Conservation (phyloP, 35 echinoderm and acorn worm species). For the Strongylocentrotus purpuratus region DNA sequence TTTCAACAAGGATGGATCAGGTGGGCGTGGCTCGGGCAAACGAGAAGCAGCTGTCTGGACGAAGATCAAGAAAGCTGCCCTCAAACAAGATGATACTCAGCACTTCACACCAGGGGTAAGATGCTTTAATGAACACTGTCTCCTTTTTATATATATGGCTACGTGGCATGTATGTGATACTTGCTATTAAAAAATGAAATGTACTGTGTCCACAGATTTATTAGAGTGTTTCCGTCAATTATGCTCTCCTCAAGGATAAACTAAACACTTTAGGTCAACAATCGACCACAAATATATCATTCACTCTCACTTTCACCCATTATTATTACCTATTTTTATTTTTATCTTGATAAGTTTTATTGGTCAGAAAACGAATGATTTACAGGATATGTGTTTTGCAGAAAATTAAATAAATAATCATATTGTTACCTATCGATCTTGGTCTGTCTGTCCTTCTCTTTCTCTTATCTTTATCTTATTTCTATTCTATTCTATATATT, state of each 20-base stretch:
- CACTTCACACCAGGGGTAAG: slow-evolving; percentile 78
- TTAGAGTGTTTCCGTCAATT: neutral
- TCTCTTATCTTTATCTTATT: neutral
- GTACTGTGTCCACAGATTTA: neutral
- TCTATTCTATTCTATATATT: neutral
- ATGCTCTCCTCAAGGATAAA: neutral
- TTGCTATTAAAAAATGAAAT: neutral
- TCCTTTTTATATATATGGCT: neutral
- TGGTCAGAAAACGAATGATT: no score
- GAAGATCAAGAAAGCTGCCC: slow-evolving; percentile 50
- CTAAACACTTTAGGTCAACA: neutral
- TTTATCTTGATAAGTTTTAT: no score
- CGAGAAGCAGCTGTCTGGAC: slow-evolving; percentile 20
- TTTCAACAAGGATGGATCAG: slow-evolving; percentile 45
- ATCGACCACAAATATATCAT: neutral
- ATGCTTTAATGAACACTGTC: neutral
- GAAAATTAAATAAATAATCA: no score
- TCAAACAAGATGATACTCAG: slow-evolving; percentile 55
- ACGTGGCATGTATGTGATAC: neutral
- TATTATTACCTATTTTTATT: no score
- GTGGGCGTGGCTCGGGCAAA: slow-evolving; percentile 25
- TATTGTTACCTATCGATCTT: no score
- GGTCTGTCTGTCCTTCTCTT: neutral
- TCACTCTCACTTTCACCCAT: neutral
- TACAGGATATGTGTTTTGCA: no score